phyloP scores from a whole-genome alignment of 2,797 vertebrate genomes.

The Dendrocincla fuliginosa region DNA sequence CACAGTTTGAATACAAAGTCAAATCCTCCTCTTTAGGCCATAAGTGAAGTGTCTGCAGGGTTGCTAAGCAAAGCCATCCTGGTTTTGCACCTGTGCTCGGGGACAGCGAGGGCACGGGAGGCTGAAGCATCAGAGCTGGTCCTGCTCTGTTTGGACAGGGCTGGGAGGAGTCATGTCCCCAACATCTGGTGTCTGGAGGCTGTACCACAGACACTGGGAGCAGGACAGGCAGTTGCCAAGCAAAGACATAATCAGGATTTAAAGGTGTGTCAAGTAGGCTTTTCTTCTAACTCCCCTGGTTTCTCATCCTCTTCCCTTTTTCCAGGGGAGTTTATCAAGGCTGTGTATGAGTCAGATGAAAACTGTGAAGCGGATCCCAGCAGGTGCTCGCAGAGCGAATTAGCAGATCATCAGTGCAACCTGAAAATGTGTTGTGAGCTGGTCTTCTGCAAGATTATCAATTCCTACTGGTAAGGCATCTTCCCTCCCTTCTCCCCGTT shows the following conservation, averaged over 20 bases:
- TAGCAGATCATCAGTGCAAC: slow-evolving; percentile 92
- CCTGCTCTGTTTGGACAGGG: neutral
- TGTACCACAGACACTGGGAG: neutral
- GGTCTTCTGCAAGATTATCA: slow-evolving; percentile 98
- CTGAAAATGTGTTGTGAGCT: slow-evolving; percentile 98
- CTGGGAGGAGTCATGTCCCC: neutral
- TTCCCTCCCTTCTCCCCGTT: neutral
- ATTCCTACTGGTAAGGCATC: slow-evolving; percentile 91
- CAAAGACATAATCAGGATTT: slow-evolving; percentile 38
- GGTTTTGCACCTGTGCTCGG: neutral
- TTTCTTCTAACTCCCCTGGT: neutral
- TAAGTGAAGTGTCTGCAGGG: neutral
- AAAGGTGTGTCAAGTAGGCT: slow-evolving; percentile 40
- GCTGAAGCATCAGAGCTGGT: neutral
- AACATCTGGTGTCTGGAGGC: slow-evolving; percentile 29
- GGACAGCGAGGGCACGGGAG: neutral
- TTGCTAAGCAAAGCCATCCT: neutral
- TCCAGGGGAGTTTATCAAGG: slow-evolving; percentile 94
- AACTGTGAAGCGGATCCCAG: slow-evolving; percentile 96
- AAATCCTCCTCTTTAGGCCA: neutral
- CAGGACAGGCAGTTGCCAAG: neutral
- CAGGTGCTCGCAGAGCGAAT: slow-evolving; percentile 83
- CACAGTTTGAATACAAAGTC: neutral
- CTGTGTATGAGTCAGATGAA: slow-evolving; percentile 95
- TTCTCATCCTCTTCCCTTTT: slow-evolving; percentile 36